phyloP scores from a whole-genome alignment of 2,888 invertebrate genomes.

The Cordilura impudica region DNA sequence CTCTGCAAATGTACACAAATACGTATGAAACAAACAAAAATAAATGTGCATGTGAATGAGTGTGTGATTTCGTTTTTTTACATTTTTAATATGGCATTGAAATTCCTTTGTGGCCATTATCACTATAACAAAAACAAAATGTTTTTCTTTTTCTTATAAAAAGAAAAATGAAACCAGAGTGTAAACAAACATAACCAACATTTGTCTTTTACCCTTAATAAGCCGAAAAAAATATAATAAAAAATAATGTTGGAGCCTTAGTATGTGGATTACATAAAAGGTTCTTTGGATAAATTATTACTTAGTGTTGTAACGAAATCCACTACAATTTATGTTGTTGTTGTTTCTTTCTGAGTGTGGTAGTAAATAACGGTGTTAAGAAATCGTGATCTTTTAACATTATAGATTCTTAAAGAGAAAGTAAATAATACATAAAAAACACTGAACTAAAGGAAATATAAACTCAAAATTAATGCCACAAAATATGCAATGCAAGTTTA shows the following conservation, averaged over 20 bases:
- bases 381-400: slow-evolving; percentile 54
- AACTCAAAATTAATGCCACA: neutral
- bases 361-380: slow-evolving; percentile 49
- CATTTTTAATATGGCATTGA: slow-evolving; percentile 44
- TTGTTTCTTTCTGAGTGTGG: neutral
- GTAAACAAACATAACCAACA: slow-evolving; percentile 59
- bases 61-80: slow-evolving; percentile 9
- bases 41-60: neutral
- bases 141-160: slow-evolving; percentile 4
- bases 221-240: slow-evolving; percentile 67
- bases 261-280: slow-evolving; percentile 50
- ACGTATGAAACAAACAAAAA: neutral
- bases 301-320: slow-evolving; percentile 24
- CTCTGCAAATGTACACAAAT: slow-evolving; percentile 15
- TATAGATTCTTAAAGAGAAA: slow-evolving; percentile 48
- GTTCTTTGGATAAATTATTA: slow-evolving; percentile 49
- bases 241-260: slow-evolving; percentile 68
- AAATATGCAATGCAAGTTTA: slow-evolving; percentile 46
- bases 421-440: slow-evolving; percentile 37
- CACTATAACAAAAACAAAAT: slow-evolving; percentile 39
- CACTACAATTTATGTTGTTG: slow-evolving; percentile 17
- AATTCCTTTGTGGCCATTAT: slow-evolving; percentile 59
- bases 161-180: slow-evolving; percentile 7
- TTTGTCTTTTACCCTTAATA: slow-evolving; percentile 58
- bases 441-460: neutral